Evolutionary conservation across 2,888 invertebrate genomes (phyloP).

Genomic region (Agrotis segetum): DNA sequence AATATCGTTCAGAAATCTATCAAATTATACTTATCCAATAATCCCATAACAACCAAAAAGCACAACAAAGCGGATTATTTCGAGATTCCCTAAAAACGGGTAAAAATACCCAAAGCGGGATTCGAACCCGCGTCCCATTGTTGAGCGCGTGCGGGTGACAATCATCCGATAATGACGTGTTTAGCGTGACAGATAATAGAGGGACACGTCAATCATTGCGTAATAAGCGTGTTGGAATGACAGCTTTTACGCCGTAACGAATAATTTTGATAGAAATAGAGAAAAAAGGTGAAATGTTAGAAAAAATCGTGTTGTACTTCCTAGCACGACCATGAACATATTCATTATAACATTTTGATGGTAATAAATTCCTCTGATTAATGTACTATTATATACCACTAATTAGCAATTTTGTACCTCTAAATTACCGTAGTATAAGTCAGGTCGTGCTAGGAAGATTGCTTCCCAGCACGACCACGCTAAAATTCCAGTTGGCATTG

Average conservation of each 20-base stretch:
- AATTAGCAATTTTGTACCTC: too few relatives aligned
- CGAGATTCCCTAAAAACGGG: conserved; percentile 73
- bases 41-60: conserved; percentile 65
- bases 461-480: too few relatives aligned
- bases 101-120: conserved; percentile 72
- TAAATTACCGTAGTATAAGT: too few relatives aligned
- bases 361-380: too few relatives aligned
- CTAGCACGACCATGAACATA: too few relatives aligned
- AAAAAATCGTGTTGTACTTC: too few relatives aligned
- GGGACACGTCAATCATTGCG: conserved; percentile 72
- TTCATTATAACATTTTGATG: too few relatives aligned
- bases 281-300: neutral
- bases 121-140: conserved; percentile 62
- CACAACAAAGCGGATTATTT: conserved; percentile 65
- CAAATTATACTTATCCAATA: conserved; percentile 60
- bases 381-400: too few relatives aligned
- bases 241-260: conserved; percentile 34
- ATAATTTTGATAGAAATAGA: conserved; percentile 13
- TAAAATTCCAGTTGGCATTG: too few relatives aligned
- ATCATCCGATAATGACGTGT: conserved; percentile 76
- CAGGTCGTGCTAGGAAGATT: too few relatives aligned
- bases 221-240: conserved; percentile 62
- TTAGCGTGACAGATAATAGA: conserved; percentile 65
- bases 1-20: conserved; percentile 57
- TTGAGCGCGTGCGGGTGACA: conserved; percentile 65